Conservation (phyloP, 2,888 invertebrate genomes). For the Luperina nickerlii region DNA sequence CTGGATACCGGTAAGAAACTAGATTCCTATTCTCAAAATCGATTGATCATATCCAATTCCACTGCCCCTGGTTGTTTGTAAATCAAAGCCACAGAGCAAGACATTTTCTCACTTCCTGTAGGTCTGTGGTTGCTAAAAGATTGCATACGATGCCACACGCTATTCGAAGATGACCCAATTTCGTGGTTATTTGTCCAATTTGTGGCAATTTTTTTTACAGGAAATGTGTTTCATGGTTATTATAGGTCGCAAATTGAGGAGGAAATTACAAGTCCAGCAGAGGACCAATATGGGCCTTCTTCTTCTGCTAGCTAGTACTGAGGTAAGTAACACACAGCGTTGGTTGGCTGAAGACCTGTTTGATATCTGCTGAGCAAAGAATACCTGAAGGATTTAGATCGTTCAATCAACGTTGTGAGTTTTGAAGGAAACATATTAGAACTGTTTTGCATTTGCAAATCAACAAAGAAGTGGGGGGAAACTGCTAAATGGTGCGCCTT, state of each 20-base stretch:
- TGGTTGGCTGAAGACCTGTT: not conserved
- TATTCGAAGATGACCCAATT: not conserved
- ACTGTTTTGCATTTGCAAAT: not conserved
- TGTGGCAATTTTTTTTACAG: not conserved
- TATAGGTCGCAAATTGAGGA: not conserved
- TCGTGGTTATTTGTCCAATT: not conserved
- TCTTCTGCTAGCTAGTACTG: not conserved
- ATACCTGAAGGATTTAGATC: not conserved
- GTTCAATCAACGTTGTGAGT: not conserved
- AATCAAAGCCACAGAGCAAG: constrained; percentile 25
- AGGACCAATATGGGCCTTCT: not conserved
- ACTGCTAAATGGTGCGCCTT: not conserved
- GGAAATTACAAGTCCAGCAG: not conserved
- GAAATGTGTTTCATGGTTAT: not conserved
- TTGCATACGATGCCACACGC: not conserved
- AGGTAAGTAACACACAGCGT: not conserved
- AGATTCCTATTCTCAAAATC: not conserved
- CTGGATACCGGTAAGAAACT: not conserved
- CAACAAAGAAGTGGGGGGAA: not conserved
- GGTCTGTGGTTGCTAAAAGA: constrained; percentile 5
- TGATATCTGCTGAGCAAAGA: not conserved
- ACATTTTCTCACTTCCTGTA: constrained; percentile 23
- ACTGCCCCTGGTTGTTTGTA: not conserved
- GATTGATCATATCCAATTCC: not conserved
- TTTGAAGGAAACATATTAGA: not conserved